Base-by-base conservation (phyloP, 2,113 vertebrate genomes). In the Lampris incognitus region DNA sequence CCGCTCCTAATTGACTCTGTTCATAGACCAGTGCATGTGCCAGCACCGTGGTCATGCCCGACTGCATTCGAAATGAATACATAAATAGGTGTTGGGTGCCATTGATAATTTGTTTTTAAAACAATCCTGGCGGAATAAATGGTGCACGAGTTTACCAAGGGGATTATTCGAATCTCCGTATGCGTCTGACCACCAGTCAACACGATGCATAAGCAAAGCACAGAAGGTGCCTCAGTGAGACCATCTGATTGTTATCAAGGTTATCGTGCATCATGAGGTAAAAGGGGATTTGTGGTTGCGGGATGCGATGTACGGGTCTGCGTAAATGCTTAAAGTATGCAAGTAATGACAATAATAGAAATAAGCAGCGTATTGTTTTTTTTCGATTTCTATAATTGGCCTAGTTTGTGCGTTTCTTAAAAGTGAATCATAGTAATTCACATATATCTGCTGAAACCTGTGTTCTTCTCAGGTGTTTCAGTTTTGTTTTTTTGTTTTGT, bases 1-100 rank as follows among this genome's bases (percentile, higher is more conserved):
- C 88, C 88, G 66, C 84, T 85, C 76, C 83, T 92, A 93, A 94
- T 92, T 93, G 93, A 94, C 93, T 92, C 88, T 85, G 81, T 85
- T 91, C 87, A 87, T 58, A 81, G 80, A 82, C 61, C 83, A 51
- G 78, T 56, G 74, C 84, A 65, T 8, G 74, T 90, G 90, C 93
- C 89, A 77, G 71, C 24, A 4, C 74, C 1, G 78, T 60, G 89
- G 83, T 83, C 89, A 76, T 60, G 77, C 78, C 76, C 79, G 67
- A 76, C 76, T 87, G 89, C 72, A 69, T 84, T 83, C 88, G 66
- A 87, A 83, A 85, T 69, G 56, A 67, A 70, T 54, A 62, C 42
- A 8, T 78, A 82, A 87, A 83, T 66, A 54, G 69, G 49, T 62
- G 79, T 80, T 78, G 74, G 39, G 64, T 75, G 62, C 38, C 71